phyloP scores from a whole-genome alignment of 2,113 vertebrate species.

The Mirounga angustirostris region DNA sequence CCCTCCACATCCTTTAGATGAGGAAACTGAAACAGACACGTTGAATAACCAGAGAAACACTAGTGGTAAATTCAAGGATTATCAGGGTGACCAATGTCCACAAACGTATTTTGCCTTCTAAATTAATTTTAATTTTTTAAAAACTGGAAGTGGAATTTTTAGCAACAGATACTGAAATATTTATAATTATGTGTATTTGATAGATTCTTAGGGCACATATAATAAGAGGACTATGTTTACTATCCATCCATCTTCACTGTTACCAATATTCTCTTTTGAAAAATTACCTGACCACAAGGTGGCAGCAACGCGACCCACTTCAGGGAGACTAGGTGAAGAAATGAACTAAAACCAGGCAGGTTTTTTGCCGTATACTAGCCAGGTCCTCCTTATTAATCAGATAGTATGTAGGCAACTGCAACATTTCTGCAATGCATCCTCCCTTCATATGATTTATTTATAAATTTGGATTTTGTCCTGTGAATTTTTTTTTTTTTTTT shows the following conservation, averaged over 20 bases:
- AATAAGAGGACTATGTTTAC: neutral
- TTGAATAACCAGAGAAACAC: neutral
- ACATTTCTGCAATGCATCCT: neutral
- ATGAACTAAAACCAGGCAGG: neutral
- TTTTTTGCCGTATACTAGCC: neutral
- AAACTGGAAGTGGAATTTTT: neutral
- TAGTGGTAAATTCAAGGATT: neutral
- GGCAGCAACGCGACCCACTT: conserved; percentile 72
- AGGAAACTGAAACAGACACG: neutral
- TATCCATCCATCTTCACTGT: neutral
- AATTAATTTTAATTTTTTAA: conserved; percentile 1
- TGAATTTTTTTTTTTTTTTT: neutral
- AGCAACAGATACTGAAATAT: neutral
- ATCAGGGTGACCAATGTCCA: neutral
- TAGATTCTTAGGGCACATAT: neutral
- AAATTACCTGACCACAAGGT: conserved; percentile 77
- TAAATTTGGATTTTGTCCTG: neutral
- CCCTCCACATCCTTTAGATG: neutral
- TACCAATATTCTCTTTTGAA: neutral
- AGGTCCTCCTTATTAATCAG: neutral
- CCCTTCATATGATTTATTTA: conserved; percentile 9
- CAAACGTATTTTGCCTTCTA: neutral
- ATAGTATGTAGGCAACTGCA: neutral
- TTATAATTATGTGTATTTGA: neutral
- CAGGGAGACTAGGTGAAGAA: fast-evolving